These are phyloP conservation scores for Digitonthophagus gazella DNA, from an alignment of 2,888 invertebrate species.

Conservation along the genomic window DNA sequence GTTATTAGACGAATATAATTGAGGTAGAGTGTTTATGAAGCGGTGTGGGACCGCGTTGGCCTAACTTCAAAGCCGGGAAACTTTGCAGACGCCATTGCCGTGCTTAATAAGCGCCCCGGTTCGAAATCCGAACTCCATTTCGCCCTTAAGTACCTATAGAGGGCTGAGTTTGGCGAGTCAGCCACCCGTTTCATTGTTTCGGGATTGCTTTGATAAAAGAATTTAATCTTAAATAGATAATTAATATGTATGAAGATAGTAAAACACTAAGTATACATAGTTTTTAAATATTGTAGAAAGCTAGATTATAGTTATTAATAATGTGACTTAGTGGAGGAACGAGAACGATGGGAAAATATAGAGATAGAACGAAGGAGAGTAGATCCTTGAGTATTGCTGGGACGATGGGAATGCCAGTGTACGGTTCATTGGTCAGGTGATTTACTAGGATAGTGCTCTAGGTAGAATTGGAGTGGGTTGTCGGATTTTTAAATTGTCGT, in stretches of 20 bases:
- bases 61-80: background rate
- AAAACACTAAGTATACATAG: no score
- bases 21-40: background rate
- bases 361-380: background rate
- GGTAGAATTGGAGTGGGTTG: background rate
- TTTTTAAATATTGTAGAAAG: no score
- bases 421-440: background rate
- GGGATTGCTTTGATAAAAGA: no score
- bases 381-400: background rate
- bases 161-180: background rate
- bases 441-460: background rate
- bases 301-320: no score
- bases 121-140: background rate
- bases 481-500: background rate
- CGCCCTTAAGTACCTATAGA: background rate
- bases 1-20: background rate
- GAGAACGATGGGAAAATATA: background rate
- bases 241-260: no score
- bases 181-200: background rate
- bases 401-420: background rate
- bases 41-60: background rate
- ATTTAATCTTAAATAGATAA: no score
- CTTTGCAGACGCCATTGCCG: background rate
- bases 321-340: no score
- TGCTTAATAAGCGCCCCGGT: background rate